phyloP scores from a whole-genome alignment of 1,140 invertebrate genomes.

The Diabrotica virgifera region DNA sequence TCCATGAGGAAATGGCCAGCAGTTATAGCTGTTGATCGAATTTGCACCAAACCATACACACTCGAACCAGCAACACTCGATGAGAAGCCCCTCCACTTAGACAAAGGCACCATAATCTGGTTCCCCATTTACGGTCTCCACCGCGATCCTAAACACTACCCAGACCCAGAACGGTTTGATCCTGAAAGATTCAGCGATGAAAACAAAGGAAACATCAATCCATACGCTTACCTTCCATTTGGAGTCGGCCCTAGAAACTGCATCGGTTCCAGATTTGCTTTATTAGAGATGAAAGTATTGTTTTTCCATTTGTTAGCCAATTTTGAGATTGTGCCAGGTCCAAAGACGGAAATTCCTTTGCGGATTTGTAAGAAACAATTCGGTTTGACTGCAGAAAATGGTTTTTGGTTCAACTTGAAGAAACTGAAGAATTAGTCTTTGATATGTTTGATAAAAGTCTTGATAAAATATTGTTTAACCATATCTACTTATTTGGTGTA shows the following conservation, averaged over 20 bases:
- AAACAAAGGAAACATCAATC: conserved; percentile 44
- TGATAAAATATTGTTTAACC: no score
- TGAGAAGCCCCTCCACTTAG: conserved; percentile 41
- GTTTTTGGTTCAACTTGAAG: conserved; percentile 28
- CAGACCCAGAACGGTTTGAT: conserved; percentile 28
- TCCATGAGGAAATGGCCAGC: conserved; percentile 57
- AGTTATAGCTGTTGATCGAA: conserved; percentile 42
- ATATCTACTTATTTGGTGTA: no score
- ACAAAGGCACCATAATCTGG: conserved; percentile 39
- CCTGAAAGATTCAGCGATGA: conserved; percentile 37
- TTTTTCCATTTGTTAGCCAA: conserved; percentile 42
- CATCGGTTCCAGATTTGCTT: conserved; percentile 39
- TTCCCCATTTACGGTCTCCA: conserved; percentile 32
- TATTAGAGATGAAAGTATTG: conserved; percentile 41
- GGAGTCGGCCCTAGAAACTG: conserved; percentile 43
- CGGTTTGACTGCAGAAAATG: conserved; percentile 22
- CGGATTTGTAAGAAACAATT: conserved; percentile 32
- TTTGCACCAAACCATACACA: conserved; percentile 40
- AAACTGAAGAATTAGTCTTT: neutral
- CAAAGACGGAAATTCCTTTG: conserved; percentile 39
- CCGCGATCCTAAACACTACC: conserved; percentile 20
- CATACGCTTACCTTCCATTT: conserved; percentile 42
- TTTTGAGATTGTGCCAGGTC: conserved; percentile 35
- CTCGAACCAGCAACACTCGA: neutral
- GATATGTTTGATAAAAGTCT: no score